Evolutionary conservation across 1,140 invertebrate genomes (phyloP).

Genomic region (Papilio dardanus): DNA sequence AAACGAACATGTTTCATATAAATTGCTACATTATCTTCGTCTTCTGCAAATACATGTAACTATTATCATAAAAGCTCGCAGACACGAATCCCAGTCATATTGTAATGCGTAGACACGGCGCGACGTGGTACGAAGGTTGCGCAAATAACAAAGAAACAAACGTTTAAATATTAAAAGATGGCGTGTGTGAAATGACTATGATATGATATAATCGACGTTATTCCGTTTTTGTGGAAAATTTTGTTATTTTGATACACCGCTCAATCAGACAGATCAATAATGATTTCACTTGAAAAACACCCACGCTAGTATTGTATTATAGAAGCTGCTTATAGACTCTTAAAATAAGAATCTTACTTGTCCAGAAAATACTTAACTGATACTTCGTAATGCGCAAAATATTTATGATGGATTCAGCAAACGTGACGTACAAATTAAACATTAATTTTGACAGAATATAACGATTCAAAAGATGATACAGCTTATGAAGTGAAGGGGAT

Average conservation of each 20-base stretch:
- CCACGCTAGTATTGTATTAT: neutral
- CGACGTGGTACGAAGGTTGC: constrained; percentile 30
- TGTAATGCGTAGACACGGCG: constrained; percentile 32
- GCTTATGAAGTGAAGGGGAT: neutral
- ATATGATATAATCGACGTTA: neutral
- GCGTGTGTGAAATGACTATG: constrained; percentile 21
- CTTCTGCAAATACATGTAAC: neutral
- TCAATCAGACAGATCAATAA: neutral
- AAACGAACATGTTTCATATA: neutral
- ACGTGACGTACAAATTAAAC: neutral
- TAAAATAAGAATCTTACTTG: too few species aligned
- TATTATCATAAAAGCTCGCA: constrained; percentile 18
- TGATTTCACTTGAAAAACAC: neutral
- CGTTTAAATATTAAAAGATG: constrained; percentile 14
- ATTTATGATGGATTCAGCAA: neutral
- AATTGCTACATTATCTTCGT: constrained; percentile 1
- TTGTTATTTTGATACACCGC: neutral
- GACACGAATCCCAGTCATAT: constrained; percentile 17
- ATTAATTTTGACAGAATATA: neutral
- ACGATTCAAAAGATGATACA: neutral
- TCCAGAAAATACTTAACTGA: too few species aligned
- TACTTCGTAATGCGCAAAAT: neutral
- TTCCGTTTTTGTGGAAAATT: neutral
- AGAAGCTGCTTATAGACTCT: too few species aligned
- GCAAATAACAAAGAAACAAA: constrained; percentile 36